Conservation (phyloP, 1,140 invertebrate genomes). For the Aethina tumida region DNA sequence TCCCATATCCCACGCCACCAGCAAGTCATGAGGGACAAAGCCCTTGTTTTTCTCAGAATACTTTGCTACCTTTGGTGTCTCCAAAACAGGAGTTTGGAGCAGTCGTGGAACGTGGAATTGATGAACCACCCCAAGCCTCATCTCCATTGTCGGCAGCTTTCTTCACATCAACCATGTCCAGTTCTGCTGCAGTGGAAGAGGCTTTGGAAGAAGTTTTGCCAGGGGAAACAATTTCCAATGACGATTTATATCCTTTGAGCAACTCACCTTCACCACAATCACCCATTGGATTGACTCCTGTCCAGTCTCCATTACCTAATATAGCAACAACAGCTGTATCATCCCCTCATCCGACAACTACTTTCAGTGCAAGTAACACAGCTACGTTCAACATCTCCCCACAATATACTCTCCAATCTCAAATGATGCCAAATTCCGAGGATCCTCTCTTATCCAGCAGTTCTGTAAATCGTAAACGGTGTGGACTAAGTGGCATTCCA, state of each 20-base stretch:
- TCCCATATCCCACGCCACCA: slow-evolving; percentile 73
- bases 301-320: slow-evolving; percentile 47
- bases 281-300: slow-evolving; percentile 41
- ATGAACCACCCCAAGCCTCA: slow-evolving; percentile 51
- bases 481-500: slow-evolving; percentile 46
- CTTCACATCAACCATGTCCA: slow-evolving; percentile 77
- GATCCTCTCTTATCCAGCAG: slow-evolving; percentile 72
- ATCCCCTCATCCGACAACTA: slow-evolving; percentile 42
- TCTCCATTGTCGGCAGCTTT: slow-evolving; percentile 68
- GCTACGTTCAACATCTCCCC: slow-evolving; percentile 41
- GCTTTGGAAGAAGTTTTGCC: slow-evolving; percentile 70
- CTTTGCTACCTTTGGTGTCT: slow-evolving; percentile 36
- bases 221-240: slow-evolving; percentile 51
- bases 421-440: slow-evolving; percentile 78
- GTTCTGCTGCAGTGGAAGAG: slow-evolving; percentile 72
- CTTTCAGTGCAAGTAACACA: slow-evolving; percentile 33
- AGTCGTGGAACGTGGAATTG: slow-evolving; percentile 40
- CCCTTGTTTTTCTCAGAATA: slow-evolving; percentile 41
- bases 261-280: slow-evolving; percentile 50
- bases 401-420: slow-evolving; percentile 50
- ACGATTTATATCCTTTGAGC: slow-evolving; percentile 51
- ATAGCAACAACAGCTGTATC: slow-evolving; percentile 40
- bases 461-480: slow-evolving; percentile 51
- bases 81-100: slow-evolving; percentile 37
- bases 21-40: slow-evolving; percentile 71